These are phyloP conservation scores for Oncorhynchus clarkii DNA, from an alignment of 2,113 vertebrate genomes.

Conservation along the genomic window DNA sequence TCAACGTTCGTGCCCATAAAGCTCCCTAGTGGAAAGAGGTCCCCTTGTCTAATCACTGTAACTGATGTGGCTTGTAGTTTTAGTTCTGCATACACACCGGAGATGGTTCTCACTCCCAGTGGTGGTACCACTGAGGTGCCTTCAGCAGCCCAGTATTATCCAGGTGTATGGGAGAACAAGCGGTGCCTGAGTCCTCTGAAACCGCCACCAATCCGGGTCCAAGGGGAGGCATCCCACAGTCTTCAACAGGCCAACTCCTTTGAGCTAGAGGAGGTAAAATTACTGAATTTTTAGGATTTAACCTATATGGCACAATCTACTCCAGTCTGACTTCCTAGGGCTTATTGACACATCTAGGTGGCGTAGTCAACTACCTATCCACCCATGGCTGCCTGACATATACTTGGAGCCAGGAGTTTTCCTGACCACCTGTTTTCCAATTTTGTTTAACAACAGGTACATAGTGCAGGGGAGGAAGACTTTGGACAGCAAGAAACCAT, in stretches of 20 bases:
- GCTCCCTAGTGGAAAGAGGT: neutral
- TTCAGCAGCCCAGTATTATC: neutral
- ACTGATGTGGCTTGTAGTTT: conserved; percentile 39
- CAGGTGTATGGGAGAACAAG: neutral
- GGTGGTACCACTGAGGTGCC: conserved; percentile 11
- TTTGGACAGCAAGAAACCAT: conserved; percentile 42
- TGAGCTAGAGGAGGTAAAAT: conserved; percentile 75
- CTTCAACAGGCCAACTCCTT: conserved; percentile 66
- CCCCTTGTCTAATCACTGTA: conserved; percentile 61
- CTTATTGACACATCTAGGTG: neutral
- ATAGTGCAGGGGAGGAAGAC: conserved; percentile 72
- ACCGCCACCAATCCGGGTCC: conserved; percentile 22
- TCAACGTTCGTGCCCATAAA: conserved; percentile 5
- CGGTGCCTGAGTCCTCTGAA: conserved; percentile 40
- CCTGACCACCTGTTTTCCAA: no score
- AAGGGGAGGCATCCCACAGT: conserved; percentile 16
- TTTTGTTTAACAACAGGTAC: conserved; percentile 51
- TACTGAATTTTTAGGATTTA: neutral
- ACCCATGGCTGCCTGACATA: no score
- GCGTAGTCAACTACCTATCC: no score
- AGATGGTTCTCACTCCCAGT: conserved; percentile 10
- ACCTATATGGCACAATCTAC: neutral
- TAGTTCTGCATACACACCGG: neutral
- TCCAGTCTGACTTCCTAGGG: neutral
- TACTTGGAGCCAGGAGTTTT: no score